Evolutionary conservation across 2,888 invertebrate genomes (phyloP), one percentile per base, ranked within the genome.

Genomic region (Leptinotarsa rubiginosa): DNA sequence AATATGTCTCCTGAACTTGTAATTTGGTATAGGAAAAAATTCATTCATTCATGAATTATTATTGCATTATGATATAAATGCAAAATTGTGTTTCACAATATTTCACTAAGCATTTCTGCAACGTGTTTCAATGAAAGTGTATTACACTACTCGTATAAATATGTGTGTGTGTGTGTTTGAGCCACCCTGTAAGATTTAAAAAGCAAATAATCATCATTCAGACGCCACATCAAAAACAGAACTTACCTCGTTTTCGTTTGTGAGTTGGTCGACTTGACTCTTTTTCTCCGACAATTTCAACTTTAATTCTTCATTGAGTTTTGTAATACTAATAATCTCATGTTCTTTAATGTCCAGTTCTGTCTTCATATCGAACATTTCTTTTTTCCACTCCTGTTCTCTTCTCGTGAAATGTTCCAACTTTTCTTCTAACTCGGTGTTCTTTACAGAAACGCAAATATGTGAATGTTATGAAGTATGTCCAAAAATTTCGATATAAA

Each of bases 201-300:
- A 12, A 41, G 10, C 41, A 41, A 41, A 41, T 41, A 41, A 10
- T 41, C 41, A 41, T 41, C 41, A 41, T 41, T 41, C 10, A 41
- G 41, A 12, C 41, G 10, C 41, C 10, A 41, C 10, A 41, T 12
- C 41, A 10, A 10, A 41, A 41, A 41, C 41, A 41, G 10, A 72
- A 73, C 74, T 77, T 78, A 82, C 82, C 72, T 84, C 82, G 72
- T 80, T 82, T 74, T 82, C 80, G 52, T 82, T 80, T 13, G 68
- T 74, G 31, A 82, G 77, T 73, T 84, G 80, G 73, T 80, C 77
- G 13, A 83, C 74, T 22, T 80, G 59, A 22, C 81, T 80, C 41
- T 78, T 78, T 69, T 83, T 81, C 65, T 83, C 79, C 5, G 73
- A 69, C 7, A 82, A 70, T 70, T 81, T 75, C 5, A 41, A n/a